Percentiles rank a stretch among this genome's conserved stretches.
Evolutionary conservation across 1,140 invertebrate species (phyloP).

Genomic region (Luehdorfia chinensis): DNA sequence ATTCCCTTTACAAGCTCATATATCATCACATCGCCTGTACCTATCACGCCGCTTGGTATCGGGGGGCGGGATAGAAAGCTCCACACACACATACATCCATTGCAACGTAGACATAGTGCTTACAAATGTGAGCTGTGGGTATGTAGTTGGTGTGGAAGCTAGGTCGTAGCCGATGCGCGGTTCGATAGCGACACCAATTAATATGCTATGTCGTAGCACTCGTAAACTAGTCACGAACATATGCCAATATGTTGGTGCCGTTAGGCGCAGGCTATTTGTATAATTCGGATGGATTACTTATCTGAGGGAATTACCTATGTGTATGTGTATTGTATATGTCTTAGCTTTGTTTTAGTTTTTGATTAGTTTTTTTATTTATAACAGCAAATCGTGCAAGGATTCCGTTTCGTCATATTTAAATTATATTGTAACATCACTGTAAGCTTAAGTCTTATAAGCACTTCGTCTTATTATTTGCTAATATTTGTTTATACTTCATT

Average conservation of each 20-base stretch:
- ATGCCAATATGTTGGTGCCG: slow-evolving; percentile 68
- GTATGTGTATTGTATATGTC: too few relatives aligned
- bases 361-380: too few relatives aligned
- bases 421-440: too few relatives aligned
- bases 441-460: too few relatives aligned
- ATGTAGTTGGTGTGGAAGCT: slow-evolving; percentile 39
- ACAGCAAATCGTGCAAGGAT: too few relatives aligned
- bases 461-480: too few relatives aligned
- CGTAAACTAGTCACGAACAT: slow-evolving; percentile 74
- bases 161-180: slow-evolving; percentile 59
- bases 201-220: slow-evolving; percentile 72
- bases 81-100: slow-evolving; percentile 10
- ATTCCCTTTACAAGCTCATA: slow-evolving; percentile 21
- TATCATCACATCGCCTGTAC: slow-evolving; percentile 21
- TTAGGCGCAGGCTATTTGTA: slow-evolving; percentile 64
- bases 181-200: slow-evolving; percentile 71
- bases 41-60: slow-evolving; percentile 10
- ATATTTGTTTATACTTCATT: too few relatives aligned
- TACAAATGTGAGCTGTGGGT: slow-evolving; percentile 22
- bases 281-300: slow-evolving; percentile 39
- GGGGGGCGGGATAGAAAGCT: neutral
- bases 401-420: too few relatives aligned
- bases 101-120: neutral
- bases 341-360: too few relatives aligned
- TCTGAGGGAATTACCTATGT: slow-evolving; percentile 2